Conservation (phyloP, 2,113 vertebrate genomes). For the Scomber scombrus region DNA sequence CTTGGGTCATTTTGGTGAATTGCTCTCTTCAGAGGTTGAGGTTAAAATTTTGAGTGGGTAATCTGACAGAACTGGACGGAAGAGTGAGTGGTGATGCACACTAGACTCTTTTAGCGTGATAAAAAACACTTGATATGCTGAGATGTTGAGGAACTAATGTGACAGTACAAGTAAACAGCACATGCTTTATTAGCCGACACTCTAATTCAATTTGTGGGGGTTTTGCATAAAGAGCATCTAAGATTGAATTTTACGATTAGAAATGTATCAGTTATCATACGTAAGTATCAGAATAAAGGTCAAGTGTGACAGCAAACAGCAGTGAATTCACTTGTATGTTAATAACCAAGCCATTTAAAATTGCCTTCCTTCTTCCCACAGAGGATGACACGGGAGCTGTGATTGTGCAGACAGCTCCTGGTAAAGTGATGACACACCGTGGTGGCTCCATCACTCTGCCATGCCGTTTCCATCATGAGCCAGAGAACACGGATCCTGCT, state of each 20-base stretch:
- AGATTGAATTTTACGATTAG: conserved; percentile 12
- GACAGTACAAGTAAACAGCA: conserved; percentile 20
- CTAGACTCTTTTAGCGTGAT: neutral
- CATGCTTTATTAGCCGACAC: conserved; percentile 19
- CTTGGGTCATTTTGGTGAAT: conserved; percentile 22
- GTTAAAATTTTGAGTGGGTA: conserved; percentile 10
- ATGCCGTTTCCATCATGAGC: conserved; percentile 94
- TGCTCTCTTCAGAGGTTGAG: neutral
- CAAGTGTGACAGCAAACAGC: conserved; percentile 8
- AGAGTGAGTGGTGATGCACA: neutral
- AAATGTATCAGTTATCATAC: neutral
- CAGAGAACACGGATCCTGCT: conserved; percentile 83
- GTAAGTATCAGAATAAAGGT: neutral
- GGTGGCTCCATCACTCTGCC: conserved; percentile 95
- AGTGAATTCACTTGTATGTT: neutral
- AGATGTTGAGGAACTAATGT: conserved; percentile 30
- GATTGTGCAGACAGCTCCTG: conserved; percentile 94
- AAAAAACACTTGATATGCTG: conserved; percentile 21
- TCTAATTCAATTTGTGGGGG: neutral
- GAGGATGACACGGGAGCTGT: conserved; percentile 93
- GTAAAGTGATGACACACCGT: conserved; percentile 93
- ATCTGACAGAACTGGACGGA: conserved; percentile 3
- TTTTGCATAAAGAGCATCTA: conserved; percentile 14
- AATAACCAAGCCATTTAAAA: too few species aligned
- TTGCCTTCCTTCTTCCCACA: conserved; percentile 56